These are phyloP conservation scores for Xestobium rufovillosum DNA, from an alignment of 2,888 invertebrate species.

Conservation along the genomic window DNA sequence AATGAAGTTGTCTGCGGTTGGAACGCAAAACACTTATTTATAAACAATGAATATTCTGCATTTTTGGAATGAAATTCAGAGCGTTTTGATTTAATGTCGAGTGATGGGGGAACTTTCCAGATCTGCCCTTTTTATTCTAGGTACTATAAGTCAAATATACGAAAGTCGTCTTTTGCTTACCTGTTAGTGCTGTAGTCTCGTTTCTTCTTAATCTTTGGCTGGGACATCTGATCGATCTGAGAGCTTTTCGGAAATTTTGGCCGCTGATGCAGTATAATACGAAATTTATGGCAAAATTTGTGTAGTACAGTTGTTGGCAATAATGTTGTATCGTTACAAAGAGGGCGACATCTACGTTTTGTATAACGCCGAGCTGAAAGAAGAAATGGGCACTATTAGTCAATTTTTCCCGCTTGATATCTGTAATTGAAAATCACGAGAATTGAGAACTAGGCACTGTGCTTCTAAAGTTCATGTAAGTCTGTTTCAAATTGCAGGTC, in stretches of 20 bases:
- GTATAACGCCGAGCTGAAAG: slow-evolving; percentile 41
- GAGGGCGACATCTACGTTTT: slow-evolving; percentile 43
- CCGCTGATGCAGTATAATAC: slow-evolving; percentile 74
- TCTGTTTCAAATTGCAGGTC: too few relatives aligned
- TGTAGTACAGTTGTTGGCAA: slow-evolving; percentile 63
- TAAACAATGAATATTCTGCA: too few relatives aligned
- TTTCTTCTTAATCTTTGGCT: slow-evolving; percentile 13
- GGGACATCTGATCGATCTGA: slow-evolving; percentile 23
- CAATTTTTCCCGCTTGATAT: too few relatives aligned
- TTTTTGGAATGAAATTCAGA: too few relatives aligned
- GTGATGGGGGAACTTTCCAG: too few relatives aligned
- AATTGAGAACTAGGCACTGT: too few relatives aligned
- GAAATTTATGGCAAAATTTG: slow-evolving; percentile 80
- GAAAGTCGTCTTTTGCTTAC: slow-evolving; percentile 15
- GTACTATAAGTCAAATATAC: background rate
- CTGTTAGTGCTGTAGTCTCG: slow-evolving; percentile 22
- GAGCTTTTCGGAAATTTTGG: slow-evolving; percentile 64
- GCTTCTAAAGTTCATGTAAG: too few relatives aligned
- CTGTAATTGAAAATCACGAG: too few relatives aligned
- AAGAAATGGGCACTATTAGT: too few relatives aligned
- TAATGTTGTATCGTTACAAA: slow-evolving; percentile 50
- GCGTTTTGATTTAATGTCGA: too few relatives aligned
- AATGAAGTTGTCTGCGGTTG: too few relatives aligned
- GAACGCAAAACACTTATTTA: too few relatives aligned
- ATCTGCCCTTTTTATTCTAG: background rate